phyloP scores from a whole-genome alignment of 2,888 invertebrate genomes.

The Caenorhabditis sp. region DNA sequence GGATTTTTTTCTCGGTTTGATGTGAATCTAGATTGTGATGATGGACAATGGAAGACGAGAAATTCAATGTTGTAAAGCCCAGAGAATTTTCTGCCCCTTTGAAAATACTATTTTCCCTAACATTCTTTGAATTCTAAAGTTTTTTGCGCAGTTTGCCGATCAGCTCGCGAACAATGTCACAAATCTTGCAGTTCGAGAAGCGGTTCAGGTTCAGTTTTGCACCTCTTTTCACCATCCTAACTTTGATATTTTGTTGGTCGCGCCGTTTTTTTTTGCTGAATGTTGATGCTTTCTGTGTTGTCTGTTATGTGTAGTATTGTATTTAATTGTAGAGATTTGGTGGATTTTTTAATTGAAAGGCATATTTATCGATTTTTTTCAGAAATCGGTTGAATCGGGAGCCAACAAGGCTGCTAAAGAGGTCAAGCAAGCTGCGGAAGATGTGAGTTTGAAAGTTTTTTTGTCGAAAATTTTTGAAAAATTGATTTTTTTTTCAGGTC shows the following conservation, averaged over 20 bases:
- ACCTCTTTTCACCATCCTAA: neutral
- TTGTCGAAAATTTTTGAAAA: neutral
- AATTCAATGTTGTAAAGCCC: too few species aligned
- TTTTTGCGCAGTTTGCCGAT: slow-evolving; percentile 5
- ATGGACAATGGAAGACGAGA: too few species aligned
- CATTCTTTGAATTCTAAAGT: neutral
- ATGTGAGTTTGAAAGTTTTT: slow-evolving; percentile 16
- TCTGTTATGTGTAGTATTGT: neutral
- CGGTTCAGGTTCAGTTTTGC: slow-evolving; percentile 3
- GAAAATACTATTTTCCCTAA: slow-evolving; percentile 4
- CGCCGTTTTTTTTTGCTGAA: neutral
- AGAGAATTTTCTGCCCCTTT: too few species aligned
- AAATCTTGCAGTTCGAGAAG: neutral
- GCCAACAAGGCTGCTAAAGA: slow-evolving; percentile 13
- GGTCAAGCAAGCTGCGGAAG: slow-evolving; percentile 11
- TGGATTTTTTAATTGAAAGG: too few species aligned
- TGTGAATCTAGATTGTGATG: neutral
- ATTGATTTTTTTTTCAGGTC: neutral
- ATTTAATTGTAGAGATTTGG: neutral
- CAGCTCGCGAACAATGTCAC: slow-evolving; percentile 1
- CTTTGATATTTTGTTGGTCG: neutral
- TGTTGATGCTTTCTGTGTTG: neutral
- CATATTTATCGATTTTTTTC: too few species aligned
- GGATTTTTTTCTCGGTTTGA: neutral
- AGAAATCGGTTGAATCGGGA: slow-evolving; percentile 16